These are phyloP conservation scores for Malthinus flaveolus DNA, from an alignment of 2,888 invertebrate genomes.

Conservation along the genomic window DNA sequence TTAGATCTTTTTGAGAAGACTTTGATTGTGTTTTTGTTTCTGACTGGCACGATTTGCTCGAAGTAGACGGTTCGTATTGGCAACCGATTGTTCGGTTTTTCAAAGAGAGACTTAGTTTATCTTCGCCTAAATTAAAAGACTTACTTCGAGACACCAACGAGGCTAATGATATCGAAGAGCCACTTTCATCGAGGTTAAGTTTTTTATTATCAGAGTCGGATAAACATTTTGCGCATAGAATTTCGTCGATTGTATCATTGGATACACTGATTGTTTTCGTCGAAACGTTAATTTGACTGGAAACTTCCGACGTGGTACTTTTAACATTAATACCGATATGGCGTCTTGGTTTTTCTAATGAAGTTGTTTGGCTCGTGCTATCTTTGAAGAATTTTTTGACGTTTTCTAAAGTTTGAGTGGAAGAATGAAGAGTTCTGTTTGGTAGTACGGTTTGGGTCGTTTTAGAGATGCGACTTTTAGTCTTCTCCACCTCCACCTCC, in stretches of 20 bases:
- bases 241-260: slow-evolving; percentile 56
- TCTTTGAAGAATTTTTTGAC: slow-evolving; percentile 33
- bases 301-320: slow-evolving; percentile 40
- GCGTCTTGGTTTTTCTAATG: slow-evolving; percentile 12
- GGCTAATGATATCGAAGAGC: slow-evolving; percentile 55
- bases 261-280: slow-evolving; percentile 56
- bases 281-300: slow-evolving; percentile 18
- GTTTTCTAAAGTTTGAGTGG: slow-evolving; percentile 37
- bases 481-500: background rate
- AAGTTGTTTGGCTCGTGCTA: slow-evolving; percentile 40
- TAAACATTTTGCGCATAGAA: slow-evolving; percentile 59
- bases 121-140: slow-evolving; percentile 64
- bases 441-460: slow-evolving; percentile 43
- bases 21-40: slow-evolving; percentile 41
- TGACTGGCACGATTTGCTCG: slow-evolving; percentile 39
- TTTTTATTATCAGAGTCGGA: slow-evolving; percentile 54
- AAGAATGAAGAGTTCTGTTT: slow-evolving; percentile 37
- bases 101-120: slow-evolving; percentile 52
- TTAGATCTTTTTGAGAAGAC: slow-evolving; percentile 45
- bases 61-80: slow-evolving; percentile 42
- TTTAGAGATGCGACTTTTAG: slow-evolving; percentile 31
- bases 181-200: slow-evolving; percentile 39
- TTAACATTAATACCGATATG: slow-evolving; percentile 47
- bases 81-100: slow-evolving; percentile 59
- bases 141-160: slow-evolving; percentile 59